phyloP scores from a whole-genome alignment of 2,797 vertebrate genomes.

The Phoebastria nigripes region DNA sequence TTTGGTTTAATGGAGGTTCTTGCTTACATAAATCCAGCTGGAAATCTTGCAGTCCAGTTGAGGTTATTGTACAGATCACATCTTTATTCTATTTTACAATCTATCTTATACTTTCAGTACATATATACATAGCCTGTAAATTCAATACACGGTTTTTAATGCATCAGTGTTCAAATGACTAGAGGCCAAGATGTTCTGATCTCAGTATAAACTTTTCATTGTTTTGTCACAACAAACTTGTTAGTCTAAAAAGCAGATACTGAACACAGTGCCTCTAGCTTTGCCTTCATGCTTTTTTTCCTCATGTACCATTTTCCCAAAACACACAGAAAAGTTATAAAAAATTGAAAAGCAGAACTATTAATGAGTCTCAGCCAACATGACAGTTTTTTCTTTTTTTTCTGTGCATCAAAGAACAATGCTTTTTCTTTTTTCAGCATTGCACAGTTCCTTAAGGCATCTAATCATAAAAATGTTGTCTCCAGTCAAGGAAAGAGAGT shows the following conservation, averaged over 20 bases:
- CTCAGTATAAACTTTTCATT: not conserved
- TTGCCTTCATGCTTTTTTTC: not conserved
- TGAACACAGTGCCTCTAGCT: not conserved
- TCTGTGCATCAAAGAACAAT: not conserved
- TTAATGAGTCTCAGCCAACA: not conserved
- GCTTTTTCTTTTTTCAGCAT: not conserved
- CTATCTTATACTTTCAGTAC: not conserved
- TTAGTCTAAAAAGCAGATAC: not conserved
- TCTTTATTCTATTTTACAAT: not conserved
- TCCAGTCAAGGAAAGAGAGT: not conserved
- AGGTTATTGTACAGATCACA: not conserved
- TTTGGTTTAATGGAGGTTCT: not conserved
- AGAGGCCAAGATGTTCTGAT: not conserved
- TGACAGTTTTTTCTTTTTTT: not conserved
- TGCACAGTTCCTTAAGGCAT: not conserved
- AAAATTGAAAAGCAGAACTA: conserved; percentile 26
- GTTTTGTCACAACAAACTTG: not conserved
- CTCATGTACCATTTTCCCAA: not conserved
- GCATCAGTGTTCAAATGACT: not conserved
- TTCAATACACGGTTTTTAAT: not conserved
- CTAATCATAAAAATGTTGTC: not conserved
- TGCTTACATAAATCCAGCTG: not conserved
- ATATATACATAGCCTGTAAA: not conserved
- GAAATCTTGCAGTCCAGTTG: not conserved
- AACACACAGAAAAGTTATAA: not conserved